Evolutionary conservation across 2,113 vertebrate genomes (phyloP).

Genomic region (Camelus dromedarius): DNA sequence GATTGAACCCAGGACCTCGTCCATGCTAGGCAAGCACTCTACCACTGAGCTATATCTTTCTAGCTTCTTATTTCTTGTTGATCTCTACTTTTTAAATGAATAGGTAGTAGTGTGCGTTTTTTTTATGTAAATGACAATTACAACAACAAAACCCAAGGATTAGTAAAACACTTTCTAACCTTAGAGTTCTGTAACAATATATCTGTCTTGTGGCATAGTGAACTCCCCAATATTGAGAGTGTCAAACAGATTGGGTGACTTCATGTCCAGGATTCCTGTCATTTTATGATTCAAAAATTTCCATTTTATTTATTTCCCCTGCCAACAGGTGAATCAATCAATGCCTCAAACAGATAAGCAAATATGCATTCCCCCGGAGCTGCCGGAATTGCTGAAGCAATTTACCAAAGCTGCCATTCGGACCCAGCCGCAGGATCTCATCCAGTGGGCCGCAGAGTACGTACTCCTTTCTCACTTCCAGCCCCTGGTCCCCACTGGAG

Average conservation of each 20-base stretch:
- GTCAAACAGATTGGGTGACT: background rate
- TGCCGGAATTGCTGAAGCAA: conserved; percentile 86
- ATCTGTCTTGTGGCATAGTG: background rate
- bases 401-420: conserved; percentile 87
- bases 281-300: background rate
- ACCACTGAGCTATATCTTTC: too few relatives aligned
- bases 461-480: conserved; percentile 48
- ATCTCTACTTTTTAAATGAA: conserved; percentile 34
- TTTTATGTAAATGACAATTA: background rate
- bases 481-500: background rate
- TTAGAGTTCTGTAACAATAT: background rate
- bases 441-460: conserved; percentile 84
- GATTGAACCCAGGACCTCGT: too few relatives aligned
- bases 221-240: background rate
- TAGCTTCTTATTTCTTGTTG: background rate
- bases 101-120: background rate
- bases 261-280: background rate
- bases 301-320: background rate
- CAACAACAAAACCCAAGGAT: background rate
- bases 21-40: too few relatives aligned
- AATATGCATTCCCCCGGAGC: conserved; percentile 83
- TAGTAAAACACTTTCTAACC: background rate
- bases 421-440: conserved; percentile 84
- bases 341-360: conserved; percentile 84
- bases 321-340: conserved; percentile 73